Conservation (phyloP, 2,888 invertebrate species). For the Meteorus cinctellus region DNA sequence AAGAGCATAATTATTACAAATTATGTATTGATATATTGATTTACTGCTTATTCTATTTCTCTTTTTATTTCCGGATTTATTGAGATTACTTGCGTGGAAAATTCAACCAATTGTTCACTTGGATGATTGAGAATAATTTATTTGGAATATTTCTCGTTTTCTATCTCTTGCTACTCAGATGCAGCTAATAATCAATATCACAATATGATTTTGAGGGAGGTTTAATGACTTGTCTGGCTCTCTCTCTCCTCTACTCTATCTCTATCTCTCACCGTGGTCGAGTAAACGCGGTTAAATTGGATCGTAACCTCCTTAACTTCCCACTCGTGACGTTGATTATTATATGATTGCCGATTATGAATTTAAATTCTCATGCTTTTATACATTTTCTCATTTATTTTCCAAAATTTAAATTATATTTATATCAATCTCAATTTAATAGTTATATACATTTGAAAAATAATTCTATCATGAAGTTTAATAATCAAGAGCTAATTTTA, state of each 20-base stretch:
- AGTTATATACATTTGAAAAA: too few relatives aligned
- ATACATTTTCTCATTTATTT: conserved; percentile 6
- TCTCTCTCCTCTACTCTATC: background rate
- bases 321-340: conserved; percentile 37
- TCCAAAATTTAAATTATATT: background rate
- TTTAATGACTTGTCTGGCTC: conserved; percentile 14
- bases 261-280: conserved; percentile 1
- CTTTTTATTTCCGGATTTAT: background rate
- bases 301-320: conserved; percentile 38
- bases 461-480: too few relatives aligned
- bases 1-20: background rate
- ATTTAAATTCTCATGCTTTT: conserved; percentile 25
- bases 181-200: conserved; percentile 17
- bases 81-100: conserved; percentile 1
- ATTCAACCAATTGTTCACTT: conserved; percentile 8
- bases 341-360: conserved; percentile 36
- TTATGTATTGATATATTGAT: background rate
- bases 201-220: conserved; percentile 9
- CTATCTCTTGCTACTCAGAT: background rate
- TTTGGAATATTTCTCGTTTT: conserved; percentile 5
- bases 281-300: conserved; percentile 41
- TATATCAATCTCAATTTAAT: too few relatives aligned
- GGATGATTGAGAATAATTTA: conserved; percentile 10
- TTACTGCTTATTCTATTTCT: background rate
- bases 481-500: too few relatives aligned